These are phyloP conservation scores for Heptranchias perlo DNA, from an alignment of 2,113 vertebrate species.

Conservation along the genomic window DNA sequence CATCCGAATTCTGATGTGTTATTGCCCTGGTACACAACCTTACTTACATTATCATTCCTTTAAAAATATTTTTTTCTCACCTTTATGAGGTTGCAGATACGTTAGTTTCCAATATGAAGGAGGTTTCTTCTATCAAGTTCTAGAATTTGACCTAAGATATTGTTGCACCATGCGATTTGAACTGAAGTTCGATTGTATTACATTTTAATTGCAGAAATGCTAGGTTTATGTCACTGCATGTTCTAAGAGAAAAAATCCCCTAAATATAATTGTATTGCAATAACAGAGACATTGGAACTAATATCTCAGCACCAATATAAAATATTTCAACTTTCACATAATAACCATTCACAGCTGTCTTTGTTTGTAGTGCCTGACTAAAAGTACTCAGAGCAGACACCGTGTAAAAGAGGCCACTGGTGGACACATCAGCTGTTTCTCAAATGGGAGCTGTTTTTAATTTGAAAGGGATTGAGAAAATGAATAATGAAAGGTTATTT, in stretches of 20 bases:
- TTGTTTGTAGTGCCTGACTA: neutral
- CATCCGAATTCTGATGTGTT: neutral
- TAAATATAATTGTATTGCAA: neutral
- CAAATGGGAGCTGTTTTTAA: neutral
- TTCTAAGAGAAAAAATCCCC: neutral
- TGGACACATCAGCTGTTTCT: neutral
- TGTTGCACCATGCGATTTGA: neutral
- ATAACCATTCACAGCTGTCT: too few relatives aligned
- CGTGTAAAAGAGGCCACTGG: neutral
- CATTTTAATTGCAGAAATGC: neutral
- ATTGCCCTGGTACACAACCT: neutral
- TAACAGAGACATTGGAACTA: neutral
- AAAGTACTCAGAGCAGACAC: neutral
- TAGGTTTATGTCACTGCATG: neutral
- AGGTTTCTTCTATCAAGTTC: neutral
- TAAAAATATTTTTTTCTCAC: neutral
- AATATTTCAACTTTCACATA: neutral
- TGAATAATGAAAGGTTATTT: neutral
- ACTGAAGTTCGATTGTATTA: neutral
- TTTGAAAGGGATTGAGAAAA: neutral
- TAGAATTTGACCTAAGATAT: neutral
- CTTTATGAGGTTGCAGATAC: neutral
- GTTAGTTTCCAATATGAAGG: neutral
- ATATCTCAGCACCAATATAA: neutral
- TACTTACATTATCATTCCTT: neutral